Conservation (phyloP, 2,888 invertebrate species). For the Napeogenes inachia region DNA sequence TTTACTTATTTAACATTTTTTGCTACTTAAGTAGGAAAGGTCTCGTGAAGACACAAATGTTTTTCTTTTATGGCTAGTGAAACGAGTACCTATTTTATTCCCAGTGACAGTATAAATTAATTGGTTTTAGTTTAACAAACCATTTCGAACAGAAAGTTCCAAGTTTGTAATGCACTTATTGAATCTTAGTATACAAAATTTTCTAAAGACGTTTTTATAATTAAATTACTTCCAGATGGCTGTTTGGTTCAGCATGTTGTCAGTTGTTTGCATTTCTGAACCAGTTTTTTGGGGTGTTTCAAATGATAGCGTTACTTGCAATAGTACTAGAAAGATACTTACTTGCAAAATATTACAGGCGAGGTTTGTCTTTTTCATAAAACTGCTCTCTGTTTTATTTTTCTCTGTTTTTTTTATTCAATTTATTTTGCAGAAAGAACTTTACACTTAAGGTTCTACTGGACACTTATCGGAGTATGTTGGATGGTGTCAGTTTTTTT, state of each 20-base stretch:
- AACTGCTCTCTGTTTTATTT: neutral
- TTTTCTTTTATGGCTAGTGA: too few species aligned
- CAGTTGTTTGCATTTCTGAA: slow-evolving; percentile 75
- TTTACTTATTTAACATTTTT: too few species aligned
- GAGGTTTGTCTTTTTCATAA: slow-evolving; percentile 46
- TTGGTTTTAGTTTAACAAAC: too few species aligned
- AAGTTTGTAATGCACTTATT: too few species aligned
- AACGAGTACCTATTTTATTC: too few species aligned
- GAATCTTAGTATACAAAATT: neutral
- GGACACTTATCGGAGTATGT: slow-evolving; percentile 60
- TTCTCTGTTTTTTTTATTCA: neutral
- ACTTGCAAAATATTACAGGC: slow-evolving; percentile 62
- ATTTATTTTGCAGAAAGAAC: slow-evolving; percentile 57
- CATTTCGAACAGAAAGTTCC: too few species aligned
- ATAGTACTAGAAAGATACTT: slow-evolving; percentile 73
- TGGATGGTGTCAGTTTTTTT: slow-evolving; percentile 64
- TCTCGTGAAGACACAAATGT: too few species aligned
- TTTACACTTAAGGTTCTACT: slow-evolving; percentile 62
- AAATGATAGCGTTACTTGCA: slow-evolving; percentile 69
- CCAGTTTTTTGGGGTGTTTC: slow-evolving; percentile 75
- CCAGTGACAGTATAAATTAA: too few species aligned
- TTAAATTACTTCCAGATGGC: slow-evolving; percentile 63
- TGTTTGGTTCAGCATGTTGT: slow-evolving; percentile 74
- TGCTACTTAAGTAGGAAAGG: too few species aligned
- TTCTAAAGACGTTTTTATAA: neutral